These are phyloP conservation scores for Sminthopsis crassicaudata DNA, from an alignment of 2,113 vertebrate genomes.

Conservation along the genomic window DNA sequence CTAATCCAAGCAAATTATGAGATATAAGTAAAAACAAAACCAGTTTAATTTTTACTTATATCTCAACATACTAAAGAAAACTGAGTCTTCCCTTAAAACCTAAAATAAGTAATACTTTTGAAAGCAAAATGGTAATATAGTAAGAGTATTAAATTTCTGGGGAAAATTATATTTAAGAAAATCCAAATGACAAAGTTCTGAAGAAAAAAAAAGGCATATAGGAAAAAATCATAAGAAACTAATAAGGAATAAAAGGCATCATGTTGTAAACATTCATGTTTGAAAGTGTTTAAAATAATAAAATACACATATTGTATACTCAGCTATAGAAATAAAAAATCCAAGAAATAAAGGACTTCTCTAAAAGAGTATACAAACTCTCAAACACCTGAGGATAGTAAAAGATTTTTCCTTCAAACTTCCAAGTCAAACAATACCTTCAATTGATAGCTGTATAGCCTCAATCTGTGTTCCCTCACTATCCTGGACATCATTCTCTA, in stretches of 20 bases:
- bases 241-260: neutral
- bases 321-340: neutral
- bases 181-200: slow-evolving; percentile 14
- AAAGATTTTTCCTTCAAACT: neutral
- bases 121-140: neutral
- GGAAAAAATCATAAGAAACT: neutral
- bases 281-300: slow-evolving; percentile 40
- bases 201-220: neutral
- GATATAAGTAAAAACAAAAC: too few species aligned
- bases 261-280: neutral
- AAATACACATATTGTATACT: neutral
- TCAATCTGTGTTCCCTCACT: neutral
- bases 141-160: slow-evolving; percentile 37
- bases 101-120: slow-evolving; percentile 29
- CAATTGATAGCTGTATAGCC: neutral
- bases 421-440: neutral
- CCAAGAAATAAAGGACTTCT: slow-evolving; percentile 27
- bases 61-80: slow-evolving; percentile 16
- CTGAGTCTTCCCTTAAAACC: slow-evolving; percentile 24
- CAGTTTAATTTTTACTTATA: neutral
- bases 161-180: slow-evolving; percentile 27
- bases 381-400: neutral
- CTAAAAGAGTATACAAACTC: neutral
- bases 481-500: neutral
- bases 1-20: slow-evolving; percentile 12